A percentile compares a stretch with the other conserved stretches of the same genome.
Conservation (phyloP, 2,888 invertebrate species). For the Drosophila subsilvestris region DNA sequence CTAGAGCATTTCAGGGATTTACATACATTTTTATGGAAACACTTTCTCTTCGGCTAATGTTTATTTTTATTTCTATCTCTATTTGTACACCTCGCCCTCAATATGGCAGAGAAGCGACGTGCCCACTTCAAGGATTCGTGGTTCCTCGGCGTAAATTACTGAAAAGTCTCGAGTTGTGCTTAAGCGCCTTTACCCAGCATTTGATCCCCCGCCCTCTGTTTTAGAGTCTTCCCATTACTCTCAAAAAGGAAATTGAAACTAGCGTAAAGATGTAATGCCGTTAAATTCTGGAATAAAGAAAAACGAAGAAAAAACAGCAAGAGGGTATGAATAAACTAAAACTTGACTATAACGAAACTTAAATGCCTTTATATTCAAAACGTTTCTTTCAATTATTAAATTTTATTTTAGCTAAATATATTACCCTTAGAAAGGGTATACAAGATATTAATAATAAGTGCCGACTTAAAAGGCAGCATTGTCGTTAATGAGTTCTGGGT, state of each 20-base stretch:
- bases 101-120: constrained; percentile 24
- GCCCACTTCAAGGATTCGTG: constrained; percentile 53
- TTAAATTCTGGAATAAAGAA: constrained; percentile 24
- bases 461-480: constrained; percentile 60
- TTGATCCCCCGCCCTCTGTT: constrained; percentile 7
- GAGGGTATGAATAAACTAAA: neutral
- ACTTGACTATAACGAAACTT: no score
- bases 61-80: constrained; percentile 49
- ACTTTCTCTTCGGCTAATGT: constrained; percentile 18
- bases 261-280: constrained; percentile 14
- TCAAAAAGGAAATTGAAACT: constrained; percentile 46
- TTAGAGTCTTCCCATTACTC: constrained; percentile 10
- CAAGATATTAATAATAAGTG: constrained; percentile 31
- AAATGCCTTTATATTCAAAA: neutral
- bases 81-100: constrained; percentile 57
- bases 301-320: constrained; percentile 11
- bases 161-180: constrained; percentile 67
- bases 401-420: constrained; percentile 25
- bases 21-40: constrained; percentile 40
- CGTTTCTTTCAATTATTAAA: constrained; percentile 2
- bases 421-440: constrained; percentile 17
- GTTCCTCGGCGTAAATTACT: constrained; percentile 66
- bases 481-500: constrained; percentile 69
- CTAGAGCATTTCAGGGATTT: constrained; percentile 39
- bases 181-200: constrained; percentile 66